Conservation (phyloP, 2,797 vertebrate species). For the Trematomus bernacchii region DNA sequence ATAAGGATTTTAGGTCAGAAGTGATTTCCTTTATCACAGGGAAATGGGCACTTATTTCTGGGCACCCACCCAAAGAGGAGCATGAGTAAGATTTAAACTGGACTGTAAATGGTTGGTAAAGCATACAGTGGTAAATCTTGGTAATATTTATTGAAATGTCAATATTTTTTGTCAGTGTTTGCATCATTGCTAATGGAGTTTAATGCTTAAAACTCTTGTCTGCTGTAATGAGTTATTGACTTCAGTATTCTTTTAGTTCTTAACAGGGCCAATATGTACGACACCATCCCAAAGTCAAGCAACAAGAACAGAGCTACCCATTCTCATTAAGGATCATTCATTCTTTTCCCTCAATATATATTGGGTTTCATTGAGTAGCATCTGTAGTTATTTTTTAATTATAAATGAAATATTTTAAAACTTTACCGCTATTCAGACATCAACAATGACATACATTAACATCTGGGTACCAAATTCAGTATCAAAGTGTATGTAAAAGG, state of each 20-base stretch:
- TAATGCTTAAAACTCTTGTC: slow-evolving; percentile 9
- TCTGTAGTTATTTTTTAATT: background rate
- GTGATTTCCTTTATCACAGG: slow-evolving; percentile 19
- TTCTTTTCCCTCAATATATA: background rate
- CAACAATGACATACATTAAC: background rate
- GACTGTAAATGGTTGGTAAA: slow-evolving; percentile 26
- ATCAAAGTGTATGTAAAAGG: too few relatives aligned
- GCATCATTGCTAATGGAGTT: slow-evolving; percentile 29
- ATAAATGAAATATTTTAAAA: background rate
- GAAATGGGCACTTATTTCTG: slow-evolving; percentile 31
- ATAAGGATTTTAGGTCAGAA: slow-evolving; percentile 14
- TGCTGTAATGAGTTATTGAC: slow-evolving; percentile 13
- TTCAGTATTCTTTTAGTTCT: slow-evolving; percentile 14
- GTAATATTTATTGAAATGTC: slow-evolving; percentile 16
- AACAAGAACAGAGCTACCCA: background rate
- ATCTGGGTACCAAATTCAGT: too few relatives aligned
- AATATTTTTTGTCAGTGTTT: slow-evolving; percentile 10
- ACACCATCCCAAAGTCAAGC: background rate
- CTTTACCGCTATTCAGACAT: background rate
- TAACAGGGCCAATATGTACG: background rate
- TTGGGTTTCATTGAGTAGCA: background rate
- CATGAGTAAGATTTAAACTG: slow-evolving; percentile 12
- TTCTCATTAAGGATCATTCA: background rate
- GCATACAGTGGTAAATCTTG: slow-evolving; percentile 26
- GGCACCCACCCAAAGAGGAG: slow-evolving; percentile 30